Evolutionary conservation across 2,888 invertebrate genomes (phyloP).

Genomic region (Euproctis similis): DNA sequence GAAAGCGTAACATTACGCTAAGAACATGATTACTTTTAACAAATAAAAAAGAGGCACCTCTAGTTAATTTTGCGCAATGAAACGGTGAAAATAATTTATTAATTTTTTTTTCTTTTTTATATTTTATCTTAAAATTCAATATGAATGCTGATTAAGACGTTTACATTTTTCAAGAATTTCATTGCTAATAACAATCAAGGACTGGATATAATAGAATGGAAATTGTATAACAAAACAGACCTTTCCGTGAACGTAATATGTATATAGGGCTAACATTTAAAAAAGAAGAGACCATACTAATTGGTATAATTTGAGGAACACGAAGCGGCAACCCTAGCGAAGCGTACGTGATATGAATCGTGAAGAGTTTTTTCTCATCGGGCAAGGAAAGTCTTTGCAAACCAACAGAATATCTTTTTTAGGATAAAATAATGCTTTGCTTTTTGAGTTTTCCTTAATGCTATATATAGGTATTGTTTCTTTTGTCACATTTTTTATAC

Average conservation of each 20-base stretch:
- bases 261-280: conserved; percentile 5
- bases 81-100: too few relatives aligned
- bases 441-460: conserved; percentile 12
- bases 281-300: conserved; percentile 11
- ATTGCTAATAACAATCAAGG: too few relatives aligned
- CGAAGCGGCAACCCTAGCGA: conserved; percentile 14
- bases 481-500: too few relatives aligned
- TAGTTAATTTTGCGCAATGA: too few relatives aligned
- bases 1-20: too few relatives aligned
- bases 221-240: background rate
- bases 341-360: conserved; percentile 22
- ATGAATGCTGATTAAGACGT: too few relatives aligned
- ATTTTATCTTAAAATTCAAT: too few relatives aligned
- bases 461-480: too few relatives aligned
- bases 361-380: conserved; percentile 16
- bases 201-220: background rate
- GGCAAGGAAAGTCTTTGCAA: conserved; percentile 13
- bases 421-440: conserved; percentile 18
- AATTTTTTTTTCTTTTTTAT: too few relatives aligned
- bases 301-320: conserved; percentile 19
- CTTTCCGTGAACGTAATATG: background rate
- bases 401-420: conserved; percentile 14
- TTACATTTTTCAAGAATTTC: too few relatives aligned
- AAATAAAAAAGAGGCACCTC: too few relatives aligned
- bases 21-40: too few relatives aligned